Base-by-base conservation (phyloP, 2,113 vertebrate species). In the Benitochromis conjunctus region DNA sequence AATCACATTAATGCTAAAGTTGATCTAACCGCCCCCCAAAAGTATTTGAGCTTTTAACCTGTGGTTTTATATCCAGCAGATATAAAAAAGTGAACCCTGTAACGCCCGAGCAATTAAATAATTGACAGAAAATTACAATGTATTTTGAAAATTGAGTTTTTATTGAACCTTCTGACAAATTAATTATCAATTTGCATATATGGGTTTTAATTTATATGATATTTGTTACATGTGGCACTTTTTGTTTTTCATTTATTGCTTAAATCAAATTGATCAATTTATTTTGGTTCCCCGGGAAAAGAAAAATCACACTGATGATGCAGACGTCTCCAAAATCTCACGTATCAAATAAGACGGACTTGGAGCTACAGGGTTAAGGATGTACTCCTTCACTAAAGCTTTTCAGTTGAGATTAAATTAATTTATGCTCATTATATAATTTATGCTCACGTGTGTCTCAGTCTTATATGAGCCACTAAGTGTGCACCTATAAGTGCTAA, bases 331-430 rank as follows among this genome's bases (percentile, higher is more conserved):
- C 4, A 34, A 62, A 62, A 4, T 7, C 34, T 34, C 34, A 34
- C 6, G 7, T 7, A 34, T 34, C 34, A 34, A 2, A 34, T 34
- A 62, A 62, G 31, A 62, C 5, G 0, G 19, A 11, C 3, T 6
- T 62, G 34, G 60, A 7, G 10, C 38, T 38, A 21, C 34, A 64
- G 19, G 6, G 41, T 48, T 46, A 0, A 24, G 13, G 12, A 0
- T 26, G 2, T 6, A 24, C n/a, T 24, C 14, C 64, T 69, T 18
- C 48, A 51, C 6, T 51, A 1, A 21, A 6, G 13, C 1, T 46
- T 46, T 66, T 46, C 24, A 26, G 14, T 26, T 46, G 4, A 46
- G 3, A 18, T 71, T 71, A 46, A 18, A 26, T 0, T 26, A 26
- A 26, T 26, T 26, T 26, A 26, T 26, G 26, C 26, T 26, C 3